These are phyloP conservation scores for Plectropomus leopardus DNA, from an alignment of 2,113 vertebrate genomes.

Conservation along the genomic window DNA sequence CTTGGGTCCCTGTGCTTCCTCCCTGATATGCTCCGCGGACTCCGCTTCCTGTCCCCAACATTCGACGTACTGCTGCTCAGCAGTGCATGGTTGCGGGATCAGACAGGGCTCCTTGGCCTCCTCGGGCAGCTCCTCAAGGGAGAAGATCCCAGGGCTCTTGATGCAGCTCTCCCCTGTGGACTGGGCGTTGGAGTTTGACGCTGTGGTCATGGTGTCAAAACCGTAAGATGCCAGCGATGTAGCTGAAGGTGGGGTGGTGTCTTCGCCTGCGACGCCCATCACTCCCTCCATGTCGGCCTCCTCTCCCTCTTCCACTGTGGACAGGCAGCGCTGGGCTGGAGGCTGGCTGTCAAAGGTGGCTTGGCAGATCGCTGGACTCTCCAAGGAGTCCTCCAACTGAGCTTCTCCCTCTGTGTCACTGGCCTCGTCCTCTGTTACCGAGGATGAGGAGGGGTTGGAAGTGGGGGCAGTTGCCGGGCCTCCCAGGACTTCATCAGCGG, in stretches of 20 bases:
- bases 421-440: constrained; percentile 84
- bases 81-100: constrained; percentile 41
- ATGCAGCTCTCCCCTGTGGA: constrained; percentile 85
- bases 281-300: constrained; percentile 50
- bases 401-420: constrained; percentile 85
- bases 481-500: constrained; percentile 79
- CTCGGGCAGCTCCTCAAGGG: constrained; percentile 83
- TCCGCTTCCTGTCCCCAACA: constrained; percentile 63
- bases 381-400: constrained; percentile 73
- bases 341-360: constrained; percentile 53
- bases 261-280: constrained; percentile 41
- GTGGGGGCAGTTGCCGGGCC: constrained; percentile 74
- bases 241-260: constrained; percentile 81
- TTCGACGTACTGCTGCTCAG: constrained; percentile 80
- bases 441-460: constrained; percentile 79
- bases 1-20: constrained; percentile 29
- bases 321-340: constrained; percentile 62
- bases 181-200: constrained; percentile 82
- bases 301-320: constrained; percentile 77
- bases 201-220: constrained; percentile 80
- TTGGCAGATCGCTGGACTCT: constrained; percentile 10
- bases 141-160: constrained; percentile 87
- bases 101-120: constrained; percentile 76
- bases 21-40: constrained; percentile 5
- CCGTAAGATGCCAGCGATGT: constrained; percentile 83